Conservation (phyloP, 2,888 invertebrate genomes). For the Rhingia campestris region DNA sequence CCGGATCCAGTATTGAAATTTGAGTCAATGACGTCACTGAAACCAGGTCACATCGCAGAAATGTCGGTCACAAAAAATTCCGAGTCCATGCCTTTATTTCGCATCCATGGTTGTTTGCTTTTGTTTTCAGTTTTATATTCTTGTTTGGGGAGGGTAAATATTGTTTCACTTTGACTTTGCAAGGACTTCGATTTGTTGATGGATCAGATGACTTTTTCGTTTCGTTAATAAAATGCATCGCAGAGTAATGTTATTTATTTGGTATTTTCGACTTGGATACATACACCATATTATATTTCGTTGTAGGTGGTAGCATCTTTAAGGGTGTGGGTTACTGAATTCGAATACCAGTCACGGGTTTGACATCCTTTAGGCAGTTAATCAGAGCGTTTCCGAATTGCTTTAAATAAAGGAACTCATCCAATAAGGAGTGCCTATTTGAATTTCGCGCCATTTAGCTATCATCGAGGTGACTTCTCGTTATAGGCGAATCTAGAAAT, state of each 20-base stretch:
- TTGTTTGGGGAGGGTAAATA: slow-evolving; percentile 28
- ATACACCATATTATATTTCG: background rate
- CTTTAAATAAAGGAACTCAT: no score
- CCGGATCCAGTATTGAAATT: slow-evolving; percentile 45
- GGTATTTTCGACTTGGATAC: background rate
- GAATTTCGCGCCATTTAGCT: no score
- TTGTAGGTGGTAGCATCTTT: background rate
- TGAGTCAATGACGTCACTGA: slow-evolving; percentile 72
- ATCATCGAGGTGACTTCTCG: no score
- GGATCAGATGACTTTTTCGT: background rate
- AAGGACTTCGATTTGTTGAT: slow-evolving; percentile 66
- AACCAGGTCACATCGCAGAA: slow-evolving; percentile 64
- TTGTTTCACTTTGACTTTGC: slow-evolving; percentile 46
- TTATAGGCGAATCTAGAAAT: no score
- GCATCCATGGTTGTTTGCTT: slow-evolving; percentile 17
- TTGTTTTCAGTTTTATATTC: slow-evolving; percentile 6
- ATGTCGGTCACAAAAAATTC: slow-evolving; percentile 71
- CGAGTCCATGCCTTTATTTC: slow-evolving; percentile 58
- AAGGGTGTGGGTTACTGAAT: no score
- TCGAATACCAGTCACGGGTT: no score
- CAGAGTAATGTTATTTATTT: background rate
- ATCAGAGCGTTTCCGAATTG: no score
- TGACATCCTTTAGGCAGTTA: no score
- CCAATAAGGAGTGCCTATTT: no score
- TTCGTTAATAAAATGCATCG: slow-evolving; percentile 1